Evolutionary conservation across 2,888 invertebrate species (phyloP), one percentile per base, ranked within the genome.

Genomic region (Lymantria dispar): DNA sequence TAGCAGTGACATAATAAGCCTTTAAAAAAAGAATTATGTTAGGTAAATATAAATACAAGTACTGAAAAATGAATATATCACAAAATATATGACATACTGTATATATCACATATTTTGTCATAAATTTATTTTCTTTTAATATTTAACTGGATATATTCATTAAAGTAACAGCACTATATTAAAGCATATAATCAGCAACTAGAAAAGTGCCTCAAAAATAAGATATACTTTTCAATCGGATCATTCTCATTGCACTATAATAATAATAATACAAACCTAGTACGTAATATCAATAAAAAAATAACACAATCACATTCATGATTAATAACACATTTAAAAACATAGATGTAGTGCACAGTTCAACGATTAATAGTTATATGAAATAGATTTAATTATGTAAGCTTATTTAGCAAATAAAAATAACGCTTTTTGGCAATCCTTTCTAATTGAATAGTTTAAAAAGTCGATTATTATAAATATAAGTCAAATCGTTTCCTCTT

Each of bases 41-140:
- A 51, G 43, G 39, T 51, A 52, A 53, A 55, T 48, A 57, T n/a
- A n/a, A n/a, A n/a, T 50, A 47, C 56, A 66, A 62, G 54, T 61
- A 70, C 65, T 62, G 67, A 64, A 62, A 61, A 68, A 77, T 60
- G 68, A 77, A 86, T 88, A 88, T 90, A 89, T 79, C 76, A 69
- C 86, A 85, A 85, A 84, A 80, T 77, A 74, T 87, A 87, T 88
- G 85, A 88, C 88, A 87, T 69, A 68, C 82, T 80, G 78, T 85
- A 85, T 78, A 78, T 73, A 70, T 76, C 73, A 70, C 78, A 22
- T 22, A 22, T 22, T 22, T 5, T 22, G 22, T 22, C 3, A 22
- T 22, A 22, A 22, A 22, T 22, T 22, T 3, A 22, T 22, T 22
- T 22, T 22, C 5, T 2, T 22, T 77, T 72, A 75, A 78, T 65